Percentiles rank a stretch among this genome's conserved stretches.
These are phyloP conservation scores for Bovichtus diacanthus DNA, from an alignment of 2,797 vertebrate species.

Conservation along the genomic window DNA sequence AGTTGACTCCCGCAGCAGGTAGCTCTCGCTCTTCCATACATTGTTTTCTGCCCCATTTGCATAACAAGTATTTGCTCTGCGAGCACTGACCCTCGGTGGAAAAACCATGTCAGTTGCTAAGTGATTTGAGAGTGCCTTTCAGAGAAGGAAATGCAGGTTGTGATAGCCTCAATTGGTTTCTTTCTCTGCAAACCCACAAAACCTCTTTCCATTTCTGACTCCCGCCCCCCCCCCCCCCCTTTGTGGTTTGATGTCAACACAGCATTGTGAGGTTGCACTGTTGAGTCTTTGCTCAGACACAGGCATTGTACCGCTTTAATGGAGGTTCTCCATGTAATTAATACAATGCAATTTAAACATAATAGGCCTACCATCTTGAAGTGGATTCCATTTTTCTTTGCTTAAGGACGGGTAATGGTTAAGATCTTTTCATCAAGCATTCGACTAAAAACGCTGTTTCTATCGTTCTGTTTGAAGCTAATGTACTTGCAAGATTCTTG, in stretches of 20 bases:
- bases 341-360: not conserved
- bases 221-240: not conserved
- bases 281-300: not conserved
- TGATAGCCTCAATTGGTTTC: conserved; percentile 53
- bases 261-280: conserved; percentile 14
- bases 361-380: not conserved
- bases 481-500: no score
- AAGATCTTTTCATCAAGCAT: not conserved
- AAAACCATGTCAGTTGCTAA: conserved; percentile 50
- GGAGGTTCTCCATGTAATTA: not conserved
- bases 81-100: conserved; percentile 34
- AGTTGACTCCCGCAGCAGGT: conserved; percentile 27
- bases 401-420: not conserved
- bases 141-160: conserved; percentile 40
- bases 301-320: not conserved
- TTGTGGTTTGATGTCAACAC: conserved; percentile 38
- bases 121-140: conserved; percentile 53
- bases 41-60: conserved; percentile 47
- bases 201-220: conserved; percentile 18
- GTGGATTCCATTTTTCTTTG: not conserved
- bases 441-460: not conserved
- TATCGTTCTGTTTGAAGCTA: no score
- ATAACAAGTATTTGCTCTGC: conserved; percentile 53
- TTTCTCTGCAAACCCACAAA: conserved; percentile 54
- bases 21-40: not conserved